These are phyloP conservation scores for Tolypeutes matacus DNA, from an alignment of 2,797 vertebrate genomes.

Conservation along the genomic window DNA sequence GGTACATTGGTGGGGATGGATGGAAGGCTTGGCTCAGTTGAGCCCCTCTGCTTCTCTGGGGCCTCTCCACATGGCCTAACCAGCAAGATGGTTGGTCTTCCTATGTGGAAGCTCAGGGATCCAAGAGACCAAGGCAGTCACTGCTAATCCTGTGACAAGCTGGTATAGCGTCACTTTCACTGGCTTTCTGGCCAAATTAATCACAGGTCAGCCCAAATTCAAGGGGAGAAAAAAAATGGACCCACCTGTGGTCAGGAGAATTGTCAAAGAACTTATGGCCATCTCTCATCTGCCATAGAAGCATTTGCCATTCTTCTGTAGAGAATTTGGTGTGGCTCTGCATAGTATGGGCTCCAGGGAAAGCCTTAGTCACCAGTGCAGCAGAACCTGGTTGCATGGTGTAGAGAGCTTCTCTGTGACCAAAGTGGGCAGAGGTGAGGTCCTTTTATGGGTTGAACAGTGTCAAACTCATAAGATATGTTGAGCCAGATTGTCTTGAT, in stretches of 20 bases:
- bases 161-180: background rate
- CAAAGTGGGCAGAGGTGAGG: background rate
- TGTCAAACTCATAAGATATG: too few species aligned
- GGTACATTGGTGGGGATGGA: too few species aligned
- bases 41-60: background rate
- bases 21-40: background rate
- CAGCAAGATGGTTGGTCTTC: background rate
- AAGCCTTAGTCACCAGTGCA: too few species aligned
- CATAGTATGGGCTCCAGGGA: rapidly evolving
- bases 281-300: background rate
- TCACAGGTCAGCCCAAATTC: background rate
- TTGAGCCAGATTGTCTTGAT: background rate
- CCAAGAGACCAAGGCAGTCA: background rate
- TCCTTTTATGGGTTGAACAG: too few species aligned
- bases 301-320: rapidly evolving
- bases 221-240: background rate
- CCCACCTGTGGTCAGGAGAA: background rate
- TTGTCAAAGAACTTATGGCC: background rate
- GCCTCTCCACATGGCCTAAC: background rate
- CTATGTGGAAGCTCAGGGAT: background rate
- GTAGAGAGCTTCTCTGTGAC: background rate
- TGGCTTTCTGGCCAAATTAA: background rate
- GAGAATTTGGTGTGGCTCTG: too few species aligned
- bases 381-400: too few species aligned
- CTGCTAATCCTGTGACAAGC: background rate